These are phyloP conservation scores for Tethea ocularis DNA, from an alignment of 2,888 invertebrate species.

Conservation along the genomic window DNA sequence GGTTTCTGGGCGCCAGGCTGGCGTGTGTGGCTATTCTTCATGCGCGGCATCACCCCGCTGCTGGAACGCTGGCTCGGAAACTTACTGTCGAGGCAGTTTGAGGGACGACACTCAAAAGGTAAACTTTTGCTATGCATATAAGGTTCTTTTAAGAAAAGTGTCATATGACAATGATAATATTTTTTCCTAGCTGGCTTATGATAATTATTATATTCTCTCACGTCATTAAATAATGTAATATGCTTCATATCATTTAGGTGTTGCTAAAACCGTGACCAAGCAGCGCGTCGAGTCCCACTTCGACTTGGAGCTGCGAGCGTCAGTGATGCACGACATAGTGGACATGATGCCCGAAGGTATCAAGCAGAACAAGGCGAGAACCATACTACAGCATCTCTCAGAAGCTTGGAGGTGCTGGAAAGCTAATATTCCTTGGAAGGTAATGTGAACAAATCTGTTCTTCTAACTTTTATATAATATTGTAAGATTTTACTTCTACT, in stretches of 20 bases:
- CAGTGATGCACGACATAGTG: constrained; percentile 99
- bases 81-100: constrained; percentile 98
- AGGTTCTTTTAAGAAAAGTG: too few relatives aligned
- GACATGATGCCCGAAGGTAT: constrained; percentile 99
- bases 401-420: constrained; percentile 99
- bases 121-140: constrained; percentile 13
- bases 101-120: constrained; percentile 99
- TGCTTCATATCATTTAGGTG: constrained; percentile 76
- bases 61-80: constrained; percentile 99
- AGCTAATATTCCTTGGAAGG: constrained; percentile 99
- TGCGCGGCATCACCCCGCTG: constrained; percentile 99
- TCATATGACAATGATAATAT: too few relatives aligned
- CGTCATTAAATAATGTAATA: neutral
- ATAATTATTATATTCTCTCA: too few relatives aligned
- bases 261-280: constrained; percentile 99
- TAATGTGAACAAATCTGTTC: constrained; percentile 48
- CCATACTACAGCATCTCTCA: constrained; percentile 98
- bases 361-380: constrained; percentile 99
- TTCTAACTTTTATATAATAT: neutral
- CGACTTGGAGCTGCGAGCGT: constrained; percentile 98
- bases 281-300: constrained; percentile 99
- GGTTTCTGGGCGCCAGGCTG: constrained; percentile 99
- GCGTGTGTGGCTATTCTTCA: constrained; percentile 99
- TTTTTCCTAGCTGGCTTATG: too few relatives aligned
- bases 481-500: too few relatives aligned